Conservation (phyloP, 2,113 vertebrate species). For the Calypte anna region DNA sequence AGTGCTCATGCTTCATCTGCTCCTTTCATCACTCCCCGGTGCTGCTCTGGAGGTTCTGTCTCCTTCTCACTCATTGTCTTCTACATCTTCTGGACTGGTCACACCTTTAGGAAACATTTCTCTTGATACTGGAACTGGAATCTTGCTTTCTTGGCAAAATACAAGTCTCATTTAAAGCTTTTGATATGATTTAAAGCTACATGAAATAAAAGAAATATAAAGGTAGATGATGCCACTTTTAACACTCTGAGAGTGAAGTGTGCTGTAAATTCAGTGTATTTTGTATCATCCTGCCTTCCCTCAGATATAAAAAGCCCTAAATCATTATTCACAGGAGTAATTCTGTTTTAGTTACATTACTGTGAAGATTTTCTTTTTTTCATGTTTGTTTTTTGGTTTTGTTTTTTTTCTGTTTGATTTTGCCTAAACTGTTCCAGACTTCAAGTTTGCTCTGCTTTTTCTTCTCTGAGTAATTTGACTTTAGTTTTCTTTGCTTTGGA, state of each 20-base stretch:
- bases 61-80: not conserved
- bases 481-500: not conserved
- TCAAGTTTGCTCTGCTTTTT: not conserved
- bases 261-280: not conserved
- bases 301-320: not conserved
- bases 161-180: not conserved
- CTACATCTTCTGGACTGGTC: not conserved
- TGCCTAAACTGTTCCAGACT: not conserved
- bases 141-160: not conserved
- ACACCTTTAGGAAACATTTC: not conserved
- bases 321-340: not conserved
- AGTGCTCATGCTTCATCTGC: not conserved
- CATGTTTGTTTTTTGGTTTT: not conserved
- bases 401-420: not conserved
- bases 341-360: not conserved
- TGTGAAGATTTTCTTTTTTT: not conserved
- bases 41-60: not conserved
- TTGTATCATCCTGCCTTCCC: not conserved
- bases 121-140: not conserved
- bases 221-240: not conserved
- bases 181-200: not conserved
- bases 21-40: not conserved
- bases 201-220: not conserved
- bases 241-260: not conserved
- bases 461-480: not conserved